These are phyloP conservation scores for Nomada ferruginata DNA, from an alignment of 2,888 invertebrate genomes.

Conservation along the genomic window DNA sequence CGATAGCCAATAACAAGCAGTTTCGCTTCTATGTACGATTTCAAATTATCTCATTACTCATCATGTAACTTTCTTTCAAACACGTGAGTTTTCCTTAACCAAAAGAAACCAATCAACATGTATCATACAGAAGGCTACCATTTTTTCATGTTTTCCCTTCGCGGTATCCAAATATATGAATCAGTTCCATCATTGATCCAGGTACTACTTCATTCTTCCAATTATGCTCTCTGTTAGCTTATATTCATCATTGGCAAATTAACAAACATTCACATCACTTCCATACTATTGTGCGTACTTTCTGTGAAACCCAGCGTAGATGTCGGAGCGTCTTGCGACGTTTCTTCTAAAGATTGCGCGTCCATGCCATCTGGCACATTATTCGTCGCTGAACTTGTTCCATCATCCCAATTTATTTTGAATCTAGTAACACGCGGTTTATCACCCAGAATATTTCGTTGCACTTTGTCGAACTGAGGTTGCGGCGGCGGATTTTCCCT, in stretches of 20 bases:
- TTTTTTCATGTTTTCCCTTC: slow-evolving; percentile 34
- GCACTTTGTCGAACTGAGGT: slow-evolving; percentile 97
- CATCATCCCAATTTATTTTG: slow-evolving; percentile 98
- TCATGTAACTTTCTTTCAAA: slow-evolving; percentile 12
- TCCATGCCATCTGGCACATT: slow-evolving; percentile 79
- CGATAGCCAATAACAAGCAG: slow-evolving; percentile 4
- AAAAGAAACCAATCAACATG: slow-evolving; percentile 29
- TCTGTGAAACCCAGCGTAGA: slow-evolving; percentile 81
- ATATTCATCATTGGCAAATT: slow-evolving; percentile 27
- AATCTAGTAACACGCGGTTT: slow-evolving; percentile 97
- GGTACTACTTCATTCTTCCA: slow-evolving; percentile 64
- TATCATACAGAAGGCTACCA: slow-evolving; percentile 36
- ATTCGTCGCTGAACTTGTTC: slow-evolving; percentile 78
- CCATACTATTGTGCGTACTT: slow-evolving; percentile 83
- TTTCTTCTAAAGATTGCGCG: slow-evolving; percentile 78
- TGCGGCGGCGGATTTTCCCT: slow-evolving; percentile 97
- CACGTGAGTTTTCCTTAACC: slow-evolving; percentile 14
- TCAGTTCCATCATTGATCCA: slow-evolving; percentile 53
- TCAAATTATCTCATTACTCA: slow-evolving; percentile 28
- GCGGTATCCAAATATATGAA: slow-evolving; percentile 64
- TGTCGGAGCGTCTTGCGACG: slow-evolving; percentile 78
- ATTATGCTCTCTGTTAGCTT: slow-evolving; percentile 43
- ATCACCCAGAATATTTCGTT: slow-evolving; percentile 85
- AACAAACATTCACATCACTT: slow-evolving; percentile 80
- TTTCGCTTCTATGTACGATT: slow-evolving; percentile 1